Conservation (phyloP, 2,888 invertebrate genomes). For the Metacarcinus magister region DNA sequence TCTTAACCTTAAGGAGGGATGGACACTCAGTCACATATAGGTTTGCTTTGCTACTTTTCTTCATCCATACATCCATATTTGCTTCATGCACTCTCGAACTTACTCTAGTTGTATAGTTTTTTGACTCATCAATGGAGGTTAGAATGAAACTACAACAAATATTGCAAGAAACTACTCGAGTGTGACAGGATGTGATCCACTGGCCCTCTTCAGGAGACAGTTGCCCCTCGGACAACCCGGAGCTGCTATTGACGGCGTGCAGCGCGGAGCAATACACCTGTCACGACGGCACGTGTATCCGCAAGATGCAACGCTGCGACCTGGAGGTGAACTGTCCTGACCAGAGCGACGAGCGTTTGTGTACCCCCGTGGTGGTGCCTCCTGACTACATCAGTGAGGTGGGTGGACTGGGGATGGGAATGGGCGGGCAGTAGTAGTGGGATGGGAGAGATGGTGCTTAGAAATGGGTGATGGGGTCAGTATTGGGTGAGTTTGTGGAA, state of each 20-base stretch:
- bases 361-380: slow-evolving; percentile 77
- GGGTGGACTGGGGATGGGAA: background rate
- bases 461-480: background rate
- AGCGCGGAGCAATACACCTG: slow-evolving; percentile 86
- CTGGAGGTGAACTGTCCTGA: slow-evolving; percentile 81
- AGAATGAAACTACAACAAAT: background rate
- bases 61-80: background rate
- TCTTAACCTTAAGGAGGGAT: too few relatives aligned
- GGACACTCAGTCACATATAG: too few relatives aligned
- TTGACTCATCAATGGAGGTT: background rate
- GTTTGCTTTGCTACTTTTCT: background rate
- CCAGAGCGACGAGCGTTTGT: slow-evolving; percentile 80
- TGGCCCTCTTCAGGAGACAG: slow-evolving; percentile 68
- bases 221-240: slow-evolving; percentile 36
- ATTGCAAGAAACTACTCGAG: background rate
- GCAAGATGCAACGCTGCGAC: slow-evolving; percentile 80
- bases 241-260: slow-evolving; percentile 84
- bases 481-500: too few relatives aligned
- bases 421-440: too few relatives aligned
- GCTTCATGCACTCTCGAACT: too few relatives aligned
- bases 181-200: background rate
- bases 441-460: background rate
- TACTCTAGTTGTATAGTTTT: background rate
- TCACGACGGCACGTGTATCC: slow-evolving; percentile 87
- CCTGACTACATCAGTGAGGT: slow-evolving; percentile 80